Evolutionary conservation across 2,113 vertebrate species (phyloP), one percentile per base, ranked within the genome.

Genomic region (Trogon surrucura): DNA sequence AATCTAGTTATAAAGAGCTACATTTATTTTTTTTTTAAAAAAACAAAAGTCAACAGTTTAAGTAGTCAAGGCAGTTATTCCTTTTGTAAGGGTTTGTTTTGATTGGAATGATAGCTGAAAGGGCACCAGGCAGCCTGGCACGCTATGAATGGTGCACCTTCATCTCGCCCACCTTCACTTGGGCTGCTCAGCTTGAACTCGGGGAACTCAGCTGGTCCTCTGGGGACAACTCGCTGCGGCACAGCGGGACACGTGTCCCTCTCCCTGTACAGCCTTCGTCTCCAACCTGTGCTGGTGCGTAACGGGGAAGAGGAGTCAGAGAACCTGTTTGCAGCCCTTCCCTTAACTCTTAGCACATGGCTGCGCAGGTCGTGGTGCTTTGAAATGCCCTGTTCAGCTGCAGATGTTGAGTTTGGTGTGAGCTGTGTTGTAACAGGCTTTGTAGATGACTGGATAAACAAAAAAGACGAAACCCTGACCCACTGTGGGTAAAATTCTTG

Each of bases 1-100:
- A 95, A 95, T 95, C 70, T 91, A 91, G 96, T 95, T 95, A 87
- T 80, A 61, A 95, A 75, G 79, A 91, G 82, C 75, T 60, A 66
- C 13, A 54, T 91, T 36, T 36, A 8, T 36, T 36, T 36, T 36
- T 36, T 36, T 36, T 36, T 36, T 36, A 36, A 73, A 47, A 56
- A 47, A 47, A 47, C 71, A 81, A 88, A 91, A 56, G 79, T 85
- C 88, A 93, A 64, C 34, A 19, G 50, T 88, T 88, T 89, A 85
- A 83, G 80, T 67, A 74, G 75, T 83, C 71, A 82, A 66, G 85
- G 78, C 72, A 48, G 89, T 91, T 80, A 78, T 41, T 95, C 30
- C 57, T 78, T 84, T 70, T 60, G 10, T 53, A 53, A n/a, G 44
- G 12, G 32, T 48, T 69, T 75, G 30, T 87, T 96, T 79, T 61